phyloP scores from a whole-genome alignment of 2,113 vertebrate species.

The Cichladusa arquata region DNA sequence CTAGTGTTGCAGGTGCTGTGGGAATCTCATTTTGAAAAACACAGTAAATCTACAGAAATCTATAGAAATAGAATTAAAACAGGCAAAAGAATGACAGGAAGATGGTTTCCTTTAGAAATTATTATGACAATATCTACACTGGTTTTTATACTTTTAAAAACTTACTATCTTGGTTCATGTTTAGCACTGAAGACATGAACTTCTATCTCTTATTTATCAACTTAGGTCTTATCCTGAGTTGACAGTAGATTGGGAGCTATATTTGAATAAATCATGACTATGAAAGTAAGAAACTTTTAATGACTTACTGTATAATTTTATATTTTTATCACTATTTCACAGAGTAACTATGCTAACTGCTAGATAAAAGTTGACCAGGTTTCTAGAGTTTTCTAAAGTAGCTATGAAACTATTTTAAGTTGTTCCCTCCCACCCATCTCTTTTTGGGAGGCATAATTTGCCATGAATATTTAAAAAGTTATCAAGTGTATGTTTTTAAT shows the following conservation, averaged over 20 bases:
- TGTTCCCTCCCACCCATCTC: too few species aligned
- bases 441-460: background rate
- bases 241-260: background rate
- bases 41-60: background rate
- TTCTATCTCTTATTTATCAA: background rate
- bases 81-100: background rate
- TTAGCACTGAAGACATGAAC: background rate
- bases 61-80: background rate
- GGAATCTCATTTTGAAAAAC: background rate
- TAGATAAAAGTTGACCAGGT: background rate
- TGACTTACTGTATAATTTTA: background rate
- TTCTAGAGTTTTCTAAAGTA: background rate
- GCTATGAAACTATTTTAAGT: background rate
- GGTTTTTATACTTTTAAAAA: background rate
- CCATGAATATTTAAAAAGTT: background rate
- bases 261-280: background rate
- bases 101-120: background rate
- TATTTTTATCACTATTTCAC: background rate
- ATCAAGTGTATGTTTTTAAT: background rate
- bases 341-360: background rate
- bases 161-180: fast-evolving
- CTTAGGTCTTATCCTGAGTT: background rate
- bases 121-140: background rate
- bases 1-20: background rate
- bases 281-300: background rate